phyloP scores from a whole-genome alignment of 92 coral and sea anemone species.

The Actinostola sp. region DNA sequence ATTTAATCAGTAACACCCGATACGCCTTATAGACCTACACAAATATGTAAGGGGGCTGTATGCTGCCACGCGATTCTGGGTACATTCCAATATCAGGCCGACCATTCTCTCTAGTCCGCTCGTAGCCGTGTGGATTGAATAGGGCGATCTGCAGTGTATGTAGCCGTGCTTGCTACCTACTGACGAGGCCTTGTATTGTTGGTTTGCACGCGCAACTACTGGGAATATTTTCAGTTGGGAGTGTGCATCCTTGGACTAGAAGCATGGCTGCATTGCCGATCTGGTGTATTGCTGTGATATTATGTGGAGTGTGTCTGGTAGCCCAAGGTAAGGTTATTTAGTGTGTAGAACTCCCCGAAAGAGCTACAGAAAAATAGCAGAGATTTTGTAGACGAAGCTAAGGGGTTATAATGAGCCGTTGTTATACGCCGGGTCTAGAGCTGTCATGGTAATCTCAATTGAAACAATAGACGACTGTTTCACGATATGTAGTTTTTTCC shows the following conservation, averaged over 20 bases:
- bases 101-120: conserved; percentile 56
- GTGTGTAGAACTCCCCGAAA: too few relatives aligned
- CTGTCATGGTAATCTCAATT: neutral
- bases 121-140: conserved; percentile 30
- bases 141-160: conserved; percentile 20
- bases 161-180: conserved; percentile 20
- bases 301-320: conserved; percentile 7
- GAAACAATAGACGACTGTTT: conserved; percentile 39
- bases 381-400: neutral
- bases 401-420: conserved; percentile 21
- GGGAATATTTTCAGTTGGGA: conserved; percentile 45
- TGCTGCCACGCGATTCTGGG: conserved; percentile 57
- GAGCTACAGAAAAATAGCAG: neutral
- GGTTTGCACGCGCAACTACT: conserved; percentile 58
- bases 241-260: conserved; percentile 33
- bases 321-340: conserved; percentile 21
- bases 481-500: neutral
- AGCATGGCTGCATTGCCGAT: conserved; percentile 33
- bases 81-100: conserved; percentile 56
- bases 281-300: neutral
- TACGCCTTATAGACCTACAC: conserved; percentile 60
- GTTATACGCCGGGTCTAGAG: conserved; percentile 8
- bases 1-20: conserved; percentile 70
- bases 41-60: conserved; percentile 53
- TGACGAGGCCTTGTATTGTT: conserved; percentile 14